Evolutionary conservation across 2,797 vertebrate species (phyloP).

Genomic region (Myripristis jacobus): DNA sequence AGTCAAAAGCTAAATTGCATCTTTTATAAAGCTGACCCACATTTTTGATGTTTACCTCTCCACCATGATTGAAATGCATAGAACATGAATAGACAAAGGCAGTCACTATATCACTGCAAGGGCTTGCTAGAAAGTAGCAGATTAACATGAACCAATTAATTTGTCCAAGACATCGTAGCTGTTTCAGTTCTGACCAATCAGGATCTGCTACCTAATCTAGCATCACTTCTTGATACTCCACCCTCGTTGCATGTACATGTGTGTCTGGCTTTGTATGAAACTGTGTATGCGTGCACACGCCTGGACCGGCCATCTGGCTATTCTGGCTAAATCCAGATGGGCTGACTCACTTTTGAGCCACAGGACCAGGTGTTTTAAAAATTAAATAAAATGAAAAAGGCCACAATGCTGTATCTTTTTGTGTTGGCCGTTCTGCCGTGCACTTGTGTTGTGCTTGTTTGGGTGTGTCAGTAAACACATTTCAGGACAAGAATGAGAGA

Average conservation of each 20-base stretch:
- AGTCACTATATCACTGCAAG: too few relatives aligned
- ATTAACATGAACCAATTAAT: too few relatives aligned
- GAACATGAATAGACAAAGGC: too few relatives aligned
- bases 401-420: background rate
- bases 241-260: background rate
- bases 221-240: background rate
- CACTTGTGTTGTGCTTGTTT: background rate
- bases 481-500: background rate
- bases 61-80: too few relatives aligned
- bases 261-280: constrained; percentile 2
- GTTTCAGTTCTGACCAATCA: background rate
- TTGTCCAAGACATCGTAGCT: background rate
- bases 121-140: too few relatives aligned
- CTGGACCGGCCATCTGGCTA: constrained; percentile 10
- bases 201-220: constrained; percentile 4
- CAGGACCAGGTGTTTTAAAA: constrained; percentile 3
- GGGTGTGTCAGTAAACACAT: background rate
- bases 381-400: constrained; percentile 1
- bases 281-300: background rate
- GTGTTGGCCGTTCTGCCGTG: background rate
- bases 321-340: background rate
- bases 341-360: constrained; percentile 10
- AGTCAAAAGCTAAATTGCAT: too few relatives aligned
- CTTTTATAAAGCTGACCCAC: too few relatives aligned
- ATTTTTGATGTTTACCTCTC: too few relatives aligned